Evolutionary conservation across 1,140 invertebrate species (phyloP).

Genomic region (Odontomachus brunneus): DNA sequence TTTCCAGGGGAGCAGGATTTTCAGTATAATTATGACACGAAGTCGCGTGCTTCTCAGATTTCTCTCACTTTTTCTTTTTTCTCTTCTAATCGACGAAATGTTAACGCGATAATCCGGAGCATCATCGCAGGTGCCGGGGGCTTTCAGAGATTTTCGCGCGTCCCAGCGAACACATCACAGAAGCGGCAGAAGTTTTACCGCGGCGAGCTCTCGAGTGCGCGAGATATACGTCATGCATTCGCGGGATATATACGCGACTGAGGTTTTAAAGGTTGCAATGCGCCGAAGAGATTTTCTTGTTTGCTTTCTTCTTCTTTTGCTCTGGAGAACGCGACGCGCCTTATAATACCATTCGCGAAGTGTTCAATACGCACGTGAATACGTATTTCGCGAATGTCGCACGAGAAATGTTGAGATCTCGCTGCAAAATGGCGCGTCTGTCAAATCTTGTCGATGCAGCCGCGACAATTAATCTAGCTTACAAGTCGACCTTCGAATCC

Average conservation of each 20-base stretch:
- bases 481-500: not conserved
- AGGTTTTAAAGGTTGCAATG: constrained; percentile 61
- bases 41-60: not conserved
- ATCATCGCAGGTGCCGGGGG: not conserved
- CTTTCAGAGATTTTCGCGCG: constrained; percentile 33
- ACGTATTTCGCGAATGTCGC: not conserved
- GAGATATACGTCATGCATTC: constrained; percentile 41
- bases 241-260: constrained; percentile 34
- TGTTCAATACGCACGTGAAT: not conserved
- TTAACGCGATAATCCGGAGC: constrained; percentile 31
- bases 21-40: not conserved
- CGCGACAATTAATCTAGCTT: not conserved
- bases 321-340: constrained; percentile 62
- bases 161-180: constrained; percentile 9
- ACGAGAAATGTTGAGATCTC: too few species aligned
- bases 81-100: not conserved
- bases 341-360: constrained; percentile 21
- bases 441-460: constrained; percentile 6
- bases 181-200: constrained; percentile 58
- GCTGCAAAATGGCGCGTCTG: too few species aligned
- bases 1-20: not conserved
- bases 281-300: constrained; percentile 51
- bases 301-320: constrained; percentile 4
- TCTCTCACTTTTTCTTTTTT: too few species aligned
- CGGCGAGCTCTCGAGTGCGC: constrained; percentile 46